Conservation (phyloP, 2,113 vertebrate genomes). For the Scolopax mira region DNA sequence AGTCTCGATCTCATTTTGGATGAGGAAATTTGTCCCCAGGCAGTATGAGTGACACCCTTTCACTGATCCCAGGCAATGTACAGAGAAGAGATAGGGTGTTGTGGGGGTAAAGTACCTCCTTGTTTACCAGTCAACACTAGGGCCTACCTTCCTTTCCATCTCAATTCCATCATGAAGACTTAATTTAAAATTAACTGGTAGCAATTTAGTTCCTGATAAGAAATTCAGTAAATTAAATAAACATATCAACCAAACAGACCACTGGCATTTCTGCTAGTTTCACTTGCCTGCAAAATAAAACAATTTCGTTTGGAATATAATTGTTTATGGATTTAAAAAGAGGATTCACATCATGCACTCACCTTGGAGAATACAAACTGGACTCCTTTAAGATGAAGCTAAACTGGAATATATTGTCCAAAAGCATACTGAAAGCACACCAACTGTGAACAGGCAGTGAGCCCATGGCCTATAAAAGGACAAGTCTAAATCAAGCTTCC, state of each 20-base stretch:
- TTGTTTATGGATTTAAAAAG: neutral
- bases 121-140: neutral
- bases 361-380: neutral
- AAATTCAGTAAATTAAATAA: neutral
- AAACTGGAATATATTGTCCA: neutral
- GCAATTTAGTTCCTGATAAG: neutral
- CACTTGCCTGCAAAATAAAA: neutral
- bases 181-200: neutral
- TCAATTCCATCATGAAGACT: neutral
- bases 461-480: neutral
- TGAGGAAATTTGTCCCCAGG: neutral
- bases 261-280: neutral
- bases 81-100: neutral
- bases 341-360: neutral
- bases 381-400: neutral
- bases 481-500: neutral
- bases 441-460: neutral
- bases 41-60: neutral
- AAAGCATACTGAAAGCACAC: neutral
- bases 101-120: rapidly evolving
- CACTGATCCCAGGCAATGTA: neutral
- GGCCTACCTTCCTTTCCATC: neutral
- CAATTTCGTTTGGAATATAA: neutral
- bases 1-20: neutral
- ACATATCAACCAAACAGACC: neutral